These are phyloP conservation scores for Heliothis peltigera DNA, from an alignment of 2,888 invertebrate species.

Conservation along the genomic window DNA sequence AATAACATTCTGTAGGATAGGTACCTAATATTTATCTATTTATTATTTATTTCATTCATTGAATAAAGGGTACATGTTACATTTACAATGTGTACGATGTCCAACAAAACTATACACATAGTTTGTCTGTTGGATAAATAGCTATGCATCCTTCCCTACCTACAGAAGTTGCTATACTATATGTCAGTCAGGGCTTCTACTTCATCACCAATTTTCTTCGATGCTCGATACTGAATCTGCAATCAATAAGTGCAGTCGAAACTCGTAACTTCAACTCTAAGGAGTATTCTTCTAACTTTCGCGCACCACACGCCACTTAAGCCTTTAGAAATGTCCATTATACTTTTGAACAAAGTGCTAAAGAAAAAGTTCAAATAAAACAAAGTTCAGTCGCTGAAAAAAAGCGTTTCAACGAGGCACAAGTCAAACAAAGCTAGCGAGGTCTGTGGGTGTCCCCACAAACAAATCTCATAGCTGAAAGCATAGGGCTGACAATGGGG, in stretches of 20 bases:
- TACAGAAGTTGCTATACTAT: not conserved
- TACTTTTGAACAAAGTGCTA: conserved; percentile 35
- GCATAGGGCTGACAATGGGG: conserved; percentile 47
- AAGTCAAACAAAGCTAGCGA: conserved; percentile 58
- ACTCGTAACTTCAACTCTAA: conserved; percentile 29
- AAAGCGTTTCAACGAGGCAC: conserved; percentile 57
- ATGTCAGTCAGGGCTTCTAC: not conserved
- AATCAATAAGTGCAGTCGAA: conserved; percentile 14
- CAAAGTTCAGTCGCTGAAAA: conserved; percentile 22
- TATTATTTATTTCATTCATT: too few relatives aligned
- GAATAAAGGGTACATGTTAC: too few relatives aligned
- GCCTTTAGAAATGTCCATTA: conserved; percentile 22
- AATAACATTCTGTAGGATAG: not conserved
- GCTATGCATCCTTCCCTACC: not conserved
- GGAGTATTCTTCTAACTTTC: conserved; percentile 26
- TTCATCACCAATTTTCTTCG: too few relatives aligned
- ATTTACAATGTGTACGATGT: too few relatives aligned
- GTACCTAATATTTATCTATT: too few relatives aligned
- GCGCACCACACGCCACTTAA: conserved; percentile 28
- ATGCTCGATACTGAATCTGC: conserved; percentile 8
- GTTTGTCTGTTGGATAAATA: too few relatives aligned
- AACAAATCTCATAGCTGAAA: conserved; percentile 61
- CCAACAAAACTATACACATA: too few relatives aligned
- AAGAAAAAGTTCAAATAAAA: conserved; percentile 40
- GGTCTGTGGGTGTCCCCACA: conserved; percentile 59